phyloP scores from a whole-genome alignment of 2,797 vertebrate species.

The Mus caroli region DNA sequence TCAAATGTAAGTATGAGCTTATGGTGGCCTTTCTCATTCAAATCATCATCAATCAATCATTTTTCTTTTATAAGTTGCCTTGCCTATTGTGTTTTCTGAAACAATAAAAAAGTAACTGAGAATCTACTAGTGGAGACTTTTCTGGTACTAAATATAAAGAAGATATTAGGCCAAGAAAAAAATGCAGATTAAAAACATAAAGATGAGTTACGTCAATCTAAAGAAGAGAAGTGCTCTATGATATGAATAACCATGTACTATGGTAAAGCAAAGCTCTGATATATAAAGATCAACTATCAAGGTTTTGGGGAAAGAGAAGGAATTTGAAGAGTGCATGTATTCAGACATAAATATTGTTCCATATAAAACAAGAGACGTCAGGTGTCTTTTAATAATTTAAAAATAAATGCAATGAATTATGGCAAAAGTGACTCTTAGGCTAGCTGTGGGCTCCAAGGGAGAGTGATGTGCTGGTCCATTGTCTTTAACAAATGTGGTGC shows the following conservation, averaged over 20 bases:
- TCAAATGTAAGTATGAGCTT: no score
- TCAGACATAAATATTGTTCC: not conserved
- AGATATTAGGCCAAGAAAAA: not conserved
- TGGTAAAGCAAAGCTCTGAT: not conserved
- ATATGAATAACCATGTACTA: not conserved
- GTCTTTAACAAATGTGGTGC: not conserved
- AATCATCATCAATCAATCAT: not conserved
- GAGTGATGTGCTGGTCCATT: not conserved
- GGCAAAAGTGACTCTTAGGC: not conserved
- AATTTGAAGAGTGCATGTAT: not conserved
- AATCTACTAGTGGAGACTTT: not conserved
- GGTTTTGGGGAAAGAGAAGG: rapidly evolving
- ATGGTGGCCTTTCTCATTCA: not conserved
- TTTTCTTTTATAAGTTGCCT: not conserved
- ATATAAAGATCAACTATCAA: not conserved
- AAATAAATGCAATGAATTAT: not conserved
- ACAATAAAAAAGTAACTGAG: not conserved
- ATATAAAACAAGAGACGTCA: not conserved
- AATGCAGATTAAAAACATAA: not conserved
- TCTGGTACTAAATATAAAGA: not conserved
- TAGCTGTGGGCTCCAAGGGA: not conserved
- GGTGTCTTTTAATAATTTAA: not conserved
- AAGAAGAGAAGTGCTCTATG: not conserved
- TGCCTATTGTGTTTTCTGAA: not conserved
- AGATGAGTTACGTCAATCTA: not conserved